Evolutionary conservation across 1,140 invertebrate genomes (phyloP).

Genomic region (Saxidomus purpurata): DNA sequence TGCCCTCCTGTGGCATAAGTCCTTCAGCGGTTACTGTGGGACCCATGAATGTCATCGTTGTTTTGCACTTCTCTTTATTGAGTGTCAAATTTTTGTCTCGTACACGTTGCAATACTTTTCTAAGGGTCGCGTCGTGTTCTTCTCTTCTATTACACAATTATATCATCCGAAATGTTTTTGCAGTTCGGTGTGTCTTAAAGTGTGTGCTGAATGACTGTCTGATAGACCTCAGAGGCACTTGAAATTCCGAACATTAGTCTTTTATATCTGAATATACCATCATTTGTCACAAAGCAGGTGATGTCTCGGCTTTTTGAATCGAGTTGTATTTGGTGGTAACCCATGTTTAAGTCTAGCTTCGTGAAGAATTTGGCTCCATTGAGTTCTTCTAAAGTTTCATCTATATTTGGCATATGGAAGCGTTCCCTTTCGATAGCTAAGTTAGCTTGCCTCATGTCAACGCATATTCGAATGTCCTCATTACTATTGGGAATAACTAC

Average conservation of each 20-base stretch:
- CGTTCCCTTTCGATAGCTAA: slow-evolving; percentile 66
- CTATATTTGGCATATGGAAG: slow-evolving; percentile 68
- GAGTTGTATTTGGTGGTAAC: slow-evolving; percentile 72
- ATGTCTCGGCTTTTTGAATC: slow-evolving; percentile 63
- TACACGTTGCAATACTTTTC: slow-evolving; percentile 23
- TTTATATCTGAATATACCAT: slow-evolving; percentile 62
- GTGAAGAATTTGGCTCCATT: slow-evolving; percentile 48
- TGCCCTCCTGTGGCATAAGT: slow-evolving; percentile 81
- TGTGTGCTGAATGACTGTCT: slow-evolving; percentile 70
- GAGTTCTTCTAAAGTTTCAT: slow-evolving; percentile 71
- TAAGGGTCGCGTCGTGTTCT: slow-evolving; percentile 42
- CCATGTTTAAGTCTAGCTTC: slow-evolving; percentile 71
- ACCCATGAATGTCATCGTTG: slow-evolving; percentile 47
- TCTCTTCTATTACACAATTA: slow-evolving; percentile 6
- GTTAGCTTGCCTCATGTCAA: slow-evolving; percentile 71
- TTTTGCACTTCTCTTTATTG: slow-evolving; percentile 60
- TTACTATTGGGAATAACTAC: slow-evolving; percentile 25
- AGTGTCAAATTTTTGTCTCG: slow-evolving; percentile 44
- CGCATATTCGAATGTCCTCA: slow-evolving; percentile 68
- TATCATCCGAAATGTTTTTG: slow-evolving; percentile 31
- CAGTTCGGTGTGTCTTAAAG: slow-evolving; percentile 1
- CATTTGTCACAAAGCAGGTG: slow-evolving; percentile 70
- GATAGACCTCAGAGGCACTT: slow-evolving; percentile 78
- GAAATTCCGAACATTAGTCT: slow-evolving; percentile 56
- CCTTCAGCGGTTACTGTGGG: slow-evolving; percentile 75